phyloP scores from a whole-genome alignment of 2,797 vertebrate genomes.

The Poeciliopsis gracilis region DNA sequence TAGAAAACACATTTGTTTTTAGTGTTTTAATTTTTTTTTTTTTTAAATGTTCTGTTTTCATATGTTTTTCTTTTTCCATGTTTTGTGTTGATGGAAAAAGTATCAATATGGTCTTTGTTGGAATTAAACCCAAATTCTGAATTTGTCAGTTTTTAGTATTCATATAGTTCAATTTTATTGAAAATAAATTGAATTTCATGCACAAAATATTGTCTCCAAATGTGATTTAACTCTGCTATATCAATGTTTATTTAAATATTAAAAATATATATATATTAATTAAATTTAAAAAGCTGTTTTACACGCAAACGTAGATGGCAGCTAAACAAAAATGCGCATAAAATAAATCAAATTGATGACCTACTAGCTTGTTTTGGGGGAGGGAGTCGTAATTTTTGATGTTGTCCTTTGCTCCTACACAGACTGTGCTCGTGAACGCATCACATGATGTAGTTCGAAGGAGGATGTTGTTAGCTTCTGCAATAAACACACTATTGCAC shows the following conservation, averaged over 20 bases:
- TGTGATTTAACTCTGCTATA: background rate
- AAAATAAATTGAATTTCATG: background rate
- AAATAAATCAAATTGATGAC: background rate
- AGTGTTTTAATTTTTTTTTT: background rate
- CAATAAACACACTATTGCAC: slow-evolving; percentile 28
- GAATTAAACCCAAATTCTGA: background rate
- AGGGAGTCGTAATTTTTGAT: background rate
- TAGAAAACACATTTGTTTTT: background rate
- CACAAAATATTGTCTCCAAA: background rate
- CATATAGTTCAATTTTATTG: background rate
- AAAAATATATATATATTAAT: too few species aligned
- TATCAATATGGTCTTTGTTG: background rate
- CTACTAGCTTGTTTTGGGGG: background rate
- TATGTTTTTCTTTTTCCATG: background rate
- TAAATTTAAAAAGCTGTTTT: background rate
- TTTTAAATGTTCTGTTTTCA: background rate
- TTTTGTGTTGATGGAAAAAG: background rate
- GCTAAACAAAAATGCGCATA: background rate
- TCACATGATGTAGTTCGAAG: slow-evolving; percentile 7
- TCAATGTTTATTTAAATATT: background rate
- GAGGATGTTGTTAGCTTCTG: slow-evolving; percentile 42
- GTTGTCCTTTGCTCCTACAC: background rate
- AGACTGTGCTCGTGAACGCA: slow-evolving; percentile 42
- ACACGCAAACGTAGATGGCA: too few species aligned
- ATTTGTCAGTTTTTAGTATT: background rate